These are phyloP conservation scores for Capitulum mitella DNA, from an alignment of 2,888 invertebrate genomes.

Conservation along the genomic window DNA sequence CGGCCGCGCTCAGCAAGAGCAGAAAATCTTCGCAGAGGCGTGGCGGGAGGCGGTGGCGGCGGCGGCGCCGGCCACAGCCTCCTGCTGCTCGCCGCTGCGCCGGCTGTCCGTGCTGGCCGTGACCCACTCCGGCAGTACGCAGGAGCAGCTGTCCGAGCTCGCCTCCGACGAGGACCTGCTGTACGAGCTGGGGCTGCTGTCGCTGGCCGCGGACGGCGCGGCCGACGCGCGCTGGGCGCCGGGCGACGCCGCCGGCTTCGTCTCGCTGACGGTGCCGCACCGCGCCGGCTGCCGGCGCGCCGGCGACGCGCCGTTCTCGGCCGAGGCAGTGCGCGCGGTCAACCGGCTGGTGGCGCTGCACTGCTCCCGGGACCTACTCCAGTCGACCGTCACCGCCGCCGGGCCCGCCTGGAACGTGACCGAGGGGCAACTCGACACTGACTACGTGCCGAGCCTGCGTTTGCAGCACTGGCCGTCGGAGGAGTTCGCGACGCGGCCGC, in stretches of 20 bases:
- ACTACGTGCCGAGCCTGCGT: neutral
- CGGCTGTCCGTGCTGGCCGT: neutral
- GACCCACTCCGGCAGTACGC: neutral
- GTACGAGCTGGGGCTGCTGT: neutral
- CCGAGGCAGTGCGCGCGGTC: neutral
- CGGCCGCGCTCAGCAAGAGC: neutral
- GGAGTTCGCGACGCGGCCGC: neutral
- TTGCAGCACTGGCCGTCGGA: neutral
- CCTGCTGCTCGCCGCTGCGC: neutral
- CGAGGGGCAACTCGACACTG: neutral
- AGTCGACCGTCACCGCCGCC: neutral
- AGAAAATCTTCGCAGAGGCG: neutral
- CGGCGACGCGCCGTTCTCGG: neutral
- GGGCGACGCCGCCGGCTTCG: neutral
- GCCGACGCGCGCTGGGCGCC: neutral
- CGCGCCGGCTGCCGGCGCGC: neutral
- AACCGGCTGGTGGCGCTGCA: neutral
- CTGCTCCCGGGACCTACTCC: neutral
- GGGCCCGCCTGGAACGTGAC: neutral
- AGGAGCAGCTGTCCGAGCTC: neutral
- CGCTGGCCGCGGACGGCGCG: neutral
- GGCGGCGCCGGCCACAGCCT: neutral
- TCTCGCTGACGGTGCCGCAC: neutral
- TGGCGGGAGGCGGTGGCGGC: neutral
- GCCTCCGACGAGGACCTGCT: neutral